Evolutionary conservation across 92 coral and sea anemone species (phyloP), one percentile per base, ranked within the genome.

Genomic region (Actinernus sp.): DNA sequence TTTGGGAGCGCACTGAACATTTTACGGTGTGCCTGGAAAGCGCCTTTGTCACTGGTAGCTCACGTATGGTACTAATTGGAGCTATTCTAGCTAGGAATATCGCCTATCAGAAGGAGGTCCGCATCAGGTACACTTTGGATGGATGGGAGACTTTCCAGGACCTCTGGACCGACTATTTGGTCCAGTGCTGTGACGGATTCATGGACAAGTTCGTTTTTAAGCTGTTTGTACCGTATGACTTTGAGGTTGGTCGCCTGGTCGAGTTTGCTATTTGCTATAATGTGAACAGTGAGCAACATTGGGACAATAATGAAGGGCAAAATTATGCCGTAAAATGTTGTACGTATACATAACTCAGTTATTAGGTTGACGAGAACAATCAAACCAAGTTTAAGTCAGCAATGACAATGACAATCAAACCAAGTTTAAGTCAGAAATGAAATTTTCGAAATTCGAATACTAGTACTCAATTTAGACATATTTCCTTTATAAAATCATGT

Each of bases 231-330:
- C 32, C 16, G 17, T 14, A 8, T 32, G 34, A 7, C 26, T 33
- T 64, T 28, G 60, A 58, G 13, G 40, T 32, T 20, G 36, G 49
- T 38, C 77, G 65, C n/a, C 23, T 19, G 33, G 4, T 74, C 0
- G 83, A 82, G 66, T 74, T 82, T 59, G 88, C 83, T 9, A 45
- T 73, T 26, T 58, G 83, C 40, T 74, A 59, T 34, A 25, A 53
- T 38, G 57, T 76, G 13, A 64, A 64, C 55, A 46, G 31, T 43
- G n/a, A 17, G 20, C 40, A 26, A 33, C 59, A 56, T 53, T 82
- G 88, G 88, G 88, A 82, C 52, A 82, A 82, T 43, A 82, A 82
- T 44, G 45, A 73, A 27, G 65, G 66, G 14, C 23, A 44, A 12
- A 82, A 82, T 58, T 82, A 82, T 29, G 39, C 33, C 3, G 67